Percentiles rank a stretch among this genome's conserved stretches.
Evolutionary conservation across 2,888 invertebrate genomes (phyloP).

Genomic region (Ormia ochracea): DNA sequence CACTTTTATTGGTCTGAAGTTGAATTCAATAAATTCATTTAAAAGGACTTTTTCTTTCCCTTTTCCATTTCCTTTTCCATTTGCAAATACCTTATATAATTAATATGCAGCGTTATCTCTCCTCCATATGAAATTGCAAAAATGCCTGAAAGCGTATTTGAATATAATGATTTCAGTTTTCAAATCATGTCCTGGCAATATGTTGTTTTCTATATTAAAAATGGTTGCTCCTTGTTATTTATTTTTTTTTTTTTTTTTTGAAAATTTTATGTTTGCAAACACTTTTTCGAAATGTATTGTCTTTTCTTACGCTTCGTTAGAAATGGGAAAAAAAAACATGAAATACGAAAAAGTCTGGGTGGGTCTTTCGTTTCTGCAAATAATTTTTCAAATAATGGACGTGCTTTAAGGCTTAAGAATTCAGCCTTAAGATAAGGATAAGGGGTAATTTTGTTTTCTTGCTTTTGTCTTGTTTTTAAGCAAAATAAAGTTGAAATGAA

Average conservation of each 20-base stretch:
- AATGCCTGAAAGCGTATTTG: background rate
- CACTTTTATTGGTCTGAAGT: too few relatives aligned
- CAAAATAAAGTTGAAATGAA: background rate
- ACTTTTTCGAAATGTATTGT: slow-evolving; percentile 10
- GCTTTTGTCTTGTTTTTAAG: too few relatives aligned
- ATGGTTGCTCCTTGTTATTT: background rate
- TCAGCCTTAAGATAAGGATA: slow-evolving; percentile 11
- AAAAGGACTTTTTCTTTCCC: too few relatives aligned
- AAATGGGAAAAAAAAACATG: background rate
- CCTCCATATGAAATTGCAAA: too few relatives aligned
- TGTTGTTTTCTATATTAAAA: slow-evolving; percentile 15
- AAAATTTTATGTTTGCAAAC: slow-evolving; percentile 44
- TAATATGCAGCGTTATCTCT: too few relatives aligned
- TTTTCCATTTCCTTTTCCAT: too few relatives aligned
- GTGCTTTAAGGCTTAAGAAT: slow-evolving; percentile 29
- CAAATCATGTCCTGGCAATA: slow-evolving; percentile 44
- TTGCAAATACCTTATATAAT: too few relatives aligned
- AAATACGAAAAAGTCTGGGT: slow-evolving; percentile 9
- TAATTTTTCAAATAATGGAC: slow-evolving; percentile 26
- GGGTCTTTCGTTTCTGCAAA: slow-evolving; percentile 9
- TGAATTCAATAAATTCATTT: too few relatives aligned
- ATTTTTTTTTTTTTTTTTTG: too few relatives aligned
- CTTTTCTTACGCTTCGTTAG: background rate
- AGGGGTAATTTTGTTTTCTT: slow-evolving; percentile 8
- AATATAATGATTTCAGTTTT: slow-evolving; percentile 28